Conservation (phyloP, 2,113 vertebrate genomes). For the Myotis brandtii region DNA sequence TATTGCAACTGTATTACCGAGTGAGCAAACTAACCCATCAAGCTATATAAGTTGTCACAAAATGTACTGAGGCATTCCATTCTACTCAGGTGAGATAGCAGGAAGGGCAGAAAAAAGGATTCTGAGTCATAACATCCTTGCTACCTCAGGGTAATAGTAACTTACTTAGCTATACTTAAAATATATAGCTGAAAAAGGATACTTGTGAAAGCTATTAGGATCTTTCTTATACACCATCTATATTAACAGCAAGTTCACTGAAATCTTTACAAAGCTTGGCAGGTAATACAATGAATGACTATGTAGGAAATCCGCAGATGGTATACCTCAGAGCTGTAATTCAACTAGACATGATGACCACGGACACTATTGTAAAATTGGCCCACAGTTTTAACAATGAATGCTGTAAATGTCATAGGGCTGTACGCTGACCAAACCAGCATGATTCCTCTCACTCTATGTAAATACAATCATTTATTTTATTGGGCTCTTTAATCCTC, state of each 20-base stretch:
- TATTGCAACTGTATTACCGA: conserved; percentile 59
- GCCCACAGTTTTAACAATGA: conserved; percentile 60
- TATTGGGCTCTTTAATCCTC: conserved; percentile 44
- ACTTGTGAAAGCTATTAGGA: background rate
- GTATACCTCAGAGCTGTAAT: background rate
- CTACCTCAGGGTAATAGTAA: conserved; percentile 65
- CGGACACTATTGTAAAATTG: conserved; percentile 46
- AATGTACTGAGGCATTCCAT: conserved; percentile 69
- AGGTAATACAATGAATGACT: conserved; percentile 53
- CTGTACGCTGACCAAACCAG: conserved; percentile 33
- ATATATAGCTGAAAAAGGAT: background rate
- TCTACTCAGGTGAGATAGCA: conserved; percentile 64
- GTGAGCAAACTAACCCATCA: conserved; percentile 75
- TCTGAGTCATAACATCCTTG: conserved; percentile 65
- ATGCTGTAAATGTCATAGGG: conserved; percentile 56
- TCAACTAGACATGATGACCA: background rate
- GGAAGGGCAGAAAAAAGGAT: conserved; percentile 57
- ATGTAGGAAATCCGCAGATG: conserved; percentile 30
- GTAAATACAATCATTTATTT: conserved; percentile 73
- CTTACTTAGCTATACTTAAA: conserved; percentile 72
- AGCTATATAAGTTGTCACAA: conserved; percentile 78
- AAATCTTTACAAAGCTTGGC: conserved; percentile 55
- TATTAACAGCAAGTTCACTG: conserved; percentile 64
- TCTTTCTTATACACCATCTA: conserved; percentile 6
- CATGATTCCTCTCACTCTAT: conserved; percentile 52